These are phyloP conservation scores for Xylota sylvarum DNA, from an alignment of 2,888 invertebrate species.

Conservation along the genomic window DNA sequence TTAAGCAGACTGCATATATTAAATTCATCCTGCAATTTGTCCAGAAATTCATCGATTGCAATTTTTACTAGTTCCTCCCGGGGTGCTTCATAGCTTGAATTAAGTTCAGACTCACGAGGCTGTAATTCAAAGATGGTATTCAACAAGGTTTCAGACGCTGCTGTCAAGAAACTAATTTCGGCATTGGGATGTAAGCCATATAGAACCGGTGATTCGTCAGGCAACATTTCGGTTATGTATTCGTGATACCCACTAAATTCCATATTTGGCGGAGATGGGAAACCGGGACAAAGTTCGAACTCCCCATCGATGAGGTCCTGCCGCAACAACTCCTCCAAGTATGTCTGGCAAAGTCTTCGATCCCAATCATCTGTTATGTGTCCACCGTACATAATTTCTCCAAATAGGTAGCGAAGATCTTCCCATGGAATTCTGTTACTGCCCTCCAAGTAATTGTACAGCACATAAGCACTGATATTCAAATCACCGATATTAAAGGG, in stretches of 20 bases:
- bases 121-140: conserved; percentile 95
- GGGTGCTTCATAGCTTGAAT: conserved; percentile 87
- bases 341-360: conserved; percentile 93
- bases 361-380: conserved; percentile 99
- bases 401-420: conserved; percentile 96
- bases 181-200: conserved; percentile 98
- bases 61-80: conserved; percentile 91
- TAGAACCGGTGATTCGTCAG: conserved; percentile 94
- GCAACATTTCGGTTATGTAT: conserved; percentile 94
- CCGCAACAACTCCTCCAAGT: conserved; percentile 94
- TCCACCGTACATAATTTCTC: conserved; percentile 99
- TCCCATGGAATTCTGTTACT: conserved; percentile 97
- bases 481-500: conserved; percentile 94
- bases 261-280: conserved; percentile 94
- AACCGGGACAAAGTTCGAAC: conserved; percentile 92
- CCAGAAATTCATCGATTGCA: conserved; percentile 94
- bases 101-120: conserved; percentile 89
- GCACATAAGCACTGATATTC: conserved; percentile 95
- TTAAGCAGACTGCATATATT: conserved; percentile 93
- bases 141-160: conserved; percentile 93
- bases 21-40: conserved; percentile 96
- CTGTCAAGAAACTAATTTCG: conserved; percentile 96
- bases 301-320: conserved; percentile 95
- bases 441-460: conserved; percentile 96
- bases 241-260: conserved; percentile 95